Conservation (phyloP, 2,888 invertebrate genomes). For the Epirrhoe tristata region DNA sequence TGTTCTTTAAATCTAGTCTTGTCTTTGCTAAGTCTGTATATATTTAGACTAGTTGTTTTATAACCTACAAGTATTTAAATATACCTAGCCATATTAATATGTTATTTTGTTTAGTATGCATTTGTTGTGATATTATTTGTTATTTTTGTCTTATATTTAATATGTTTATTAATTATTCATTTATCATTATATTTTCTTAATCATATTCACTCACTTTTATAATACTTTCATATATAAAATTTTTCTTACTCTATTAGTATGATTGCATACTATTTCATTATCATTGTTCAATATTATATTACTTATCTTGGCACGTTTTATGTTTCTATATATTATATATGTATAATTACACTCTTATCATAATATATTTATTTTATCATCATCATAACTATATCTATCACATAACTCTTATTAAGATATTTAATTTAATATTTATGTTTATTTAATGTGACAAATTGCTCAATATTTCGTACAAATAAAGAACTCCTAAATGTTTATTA, state of each 20-base stretch:
- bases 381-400: conserved; percentile 3
- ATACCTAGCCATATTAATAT: conserved; percentile 42
- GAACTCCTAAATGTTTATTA: conserved; percentile 58
- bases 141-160: conserved; percentile 28
- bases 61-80: conserved; percentile 35
- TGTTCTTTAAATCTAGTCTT: conserved; percentile 69
- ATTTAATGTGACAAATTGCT: conserved; percentile 40
- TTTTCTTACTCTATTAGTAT: not conserved
- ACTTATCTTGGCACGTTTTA: too few relatives aligned
- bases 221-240: conserved; percentile 3
- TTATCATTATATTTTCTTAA: conserved; percentile 15
- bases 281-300: conserved; percentile 20
- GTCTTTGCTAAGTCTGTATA: conserved; percentile 63
- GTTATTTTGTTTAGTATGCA: conserved; percentile 44
- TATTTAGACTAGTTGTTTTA: conserved; percentile 49
- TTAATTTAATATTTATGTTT: conserved; percentile 36
- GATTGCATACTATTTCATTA: conserved; percentile 28
- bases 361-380: conserved; percentile 14
- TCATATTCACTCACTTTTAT: conserved; percentile 16
- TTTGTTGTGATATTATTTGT: conserved; percentile 46
- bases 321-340: conserved; percentile 18
- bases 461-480: conserved; percentile 79
- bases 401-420: conserved; percentile 14
- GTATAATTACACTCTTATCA: conserved; percentile 9
- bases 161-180: conserved; percentile 20